Evolutionary conservation across 2,888 invertebrate genomes (phyloP).

Genomic region (Empis livida): DNA sequence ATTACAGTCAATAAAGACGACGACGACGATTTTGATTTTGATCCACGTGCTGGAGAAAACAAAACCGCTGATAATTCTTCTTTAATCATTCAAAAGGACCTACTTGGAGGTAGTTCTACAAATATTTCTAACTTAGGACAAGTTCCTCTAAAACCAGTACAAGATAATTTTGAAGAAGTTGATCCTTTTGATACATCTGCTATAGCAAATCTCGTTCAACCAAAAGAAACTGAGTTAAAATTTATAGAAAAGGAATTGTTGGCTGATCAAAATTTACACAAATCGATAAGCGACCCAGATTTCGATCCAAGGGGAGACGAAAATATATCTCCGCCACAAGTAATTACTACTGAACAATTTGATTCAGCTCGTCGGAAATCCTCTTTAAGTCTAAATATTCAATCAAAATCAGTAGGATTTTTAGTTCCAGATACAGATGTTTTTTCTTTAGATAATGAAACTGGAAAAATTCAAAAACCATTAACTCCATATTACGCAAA

Average conservation of each 20-base stretch:
- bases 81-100: conserved; percentile 43
- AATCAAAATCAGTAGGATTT: conserved; percentile 45
- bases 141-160: conserved; percentile 49
- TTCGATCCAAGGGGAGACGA: conserved; percentile 66
- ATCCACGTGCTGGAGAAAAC: conserved; percentile 51
- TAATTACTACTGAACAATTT: conserved; percentile 14
- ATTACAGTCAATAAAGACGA: conserved; percentile 40
- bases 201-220: conserved; percentile 54
- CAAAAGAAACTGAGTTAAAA: conserved; percentile 66
- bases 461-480: conserved; percentile 52
- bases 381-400: conserved; percentile 46
- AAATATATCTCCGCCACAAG: conserved; percentile 9
- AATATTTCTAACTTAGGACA: conserved; percentile 58
- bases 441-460: conserved; percentile 44
- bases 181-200: conserved; percentile 83
- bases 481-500: conserved; percentile 68
- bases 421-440: conserved; percentile 46
- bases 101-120: conserved; percentile 63
- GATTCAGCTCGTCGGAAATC: conserved; percentile 41
- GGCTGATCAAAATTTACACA: conserved; percentile 39
- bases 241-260: conserved; percentile 65
- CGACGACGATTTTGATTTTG: conserved; percentile 41
- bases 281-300: conserved; percentile 57
- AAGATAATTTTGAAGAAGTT: conserved; percentile 44
- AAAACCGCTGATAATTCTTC: conserved; percentile 35